phyloP scores from a whole-genome alignment of 2,113 vertebrate genomes.

The Chlorodrepanis virens region DNA sequence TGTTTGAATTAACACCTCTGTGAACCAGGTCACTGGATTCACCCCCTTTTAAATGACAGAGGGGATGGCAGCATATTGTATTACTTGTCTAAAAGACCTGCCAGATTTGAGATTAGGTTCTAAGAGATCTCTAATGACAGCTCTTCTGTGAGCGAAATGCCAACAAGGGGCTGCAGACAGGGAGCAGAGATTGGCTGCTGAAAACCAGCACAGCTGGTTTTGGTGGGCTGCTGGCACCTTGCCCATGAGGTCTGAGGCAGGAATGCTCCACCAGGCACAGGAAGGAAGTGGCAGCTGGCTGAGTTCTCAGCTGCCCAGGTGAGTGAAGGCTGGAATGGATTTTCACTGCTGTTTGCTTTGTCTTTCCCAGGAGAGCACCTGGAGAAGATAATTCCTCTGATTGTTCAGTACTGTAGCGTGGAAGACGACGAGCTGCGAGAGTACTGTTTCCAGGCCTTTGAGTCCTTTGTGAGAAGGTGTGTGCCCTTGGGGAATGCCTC shows the following conservation, averaged over 20 bases:
- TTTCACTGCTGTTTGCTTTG: neutral
- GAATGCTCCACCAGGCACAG: neutral
- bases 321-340: neutral
- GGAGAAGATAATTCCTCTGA: constrained; percentile 87
- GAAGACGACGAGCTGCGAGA: constrained; percentile 93
- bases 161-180: neutral
- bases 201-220: neutral
- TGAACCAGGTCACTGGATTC: neutral
- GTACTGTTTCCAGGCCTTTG: constrained; percentile 91
- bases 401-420: constrained; percentile 85
- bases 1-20: neutral
- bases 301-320: neutral
- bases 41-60: neutral
- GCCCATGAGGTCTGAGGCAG: neutral
- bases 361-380: constrained; percentile 83
- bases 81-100: neutral
- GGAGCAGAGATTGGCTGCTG: neutral
- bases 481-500: constrained; percentile 65
- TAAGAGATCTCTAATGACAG: neutral
- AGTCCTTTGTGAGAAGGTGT: constrained; percentile 83
- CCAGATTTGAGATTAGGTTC: neutral
- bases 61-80: neutral
- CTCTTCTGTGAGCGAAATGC: neutral
- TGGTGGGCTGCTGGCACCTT: neutral
- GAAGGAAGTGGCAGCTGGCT: neutral